Conservation (phyloP, 2,888 invertebrate genomes). For the Rhaphigaster nebulosa region DNA sequence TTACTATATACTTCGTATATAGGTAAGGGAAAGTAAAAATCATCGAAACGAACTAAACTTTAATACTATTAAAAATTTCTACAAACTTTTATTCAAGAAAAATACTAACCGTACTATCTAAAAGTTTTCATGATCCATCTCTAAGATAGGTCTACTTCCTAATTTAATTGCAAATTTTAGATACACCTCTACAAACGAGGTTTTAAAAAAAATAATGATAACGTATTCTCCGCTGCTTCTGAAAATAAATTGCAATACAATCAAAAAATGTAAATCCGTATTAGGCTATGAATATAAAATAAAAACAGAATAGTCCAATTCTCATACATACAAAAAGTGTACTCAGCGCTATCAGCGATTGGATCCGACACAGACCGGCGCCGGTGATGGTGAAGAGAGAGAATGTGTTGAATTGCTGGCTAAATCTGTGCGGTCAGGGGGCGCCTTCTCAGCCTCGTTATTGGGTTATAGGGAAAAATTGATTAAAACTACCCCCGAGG, state of each 20-base stretch:
- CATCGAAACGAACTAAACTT: too few species aligned
- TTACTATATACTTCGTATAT: too few species aligned
- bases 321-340: slow-evolving; percentile 25
- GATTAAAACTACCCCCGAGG: slow-evolving; percentile 43
- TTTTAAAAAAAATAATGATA: neutral
- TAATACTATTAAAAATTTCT: too few species aligned
- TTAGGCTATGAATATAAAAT: slow-evolving; percentile 16
- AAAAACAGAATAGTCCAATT: neutral
- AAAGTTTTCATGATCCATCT: too few species aligned
- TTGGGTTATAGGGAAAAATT: slow-evolving; percentile 48
- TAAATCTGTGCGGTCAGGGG: slow-evolving; percentile 37
- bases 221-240: neutral
- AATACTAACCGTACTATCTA: too few species aligned
- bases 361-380: neutral
- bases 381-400: too few species aligned
- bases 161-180: too few species aligned
- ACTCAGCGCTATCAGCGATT: neutral
- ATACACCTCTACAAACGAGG: neutral
- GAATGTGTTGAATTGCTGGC: slow-evolving; percentile 24
- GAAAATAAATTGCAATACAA: neutral
- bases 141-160: too few species aligned
- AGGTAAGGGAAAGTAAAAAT: too few species aligned
- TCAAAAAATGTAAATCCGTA: neutral
- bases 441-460: slow-evolving; percentile 10
- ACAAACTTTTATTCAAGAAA: too few species aligned